Evolutionary conservation across 2,113 vertebrate genomes (phyloP), one percentile per base, ranked within the genome.

Genomic region (Baryphthengus martii): DNA sequence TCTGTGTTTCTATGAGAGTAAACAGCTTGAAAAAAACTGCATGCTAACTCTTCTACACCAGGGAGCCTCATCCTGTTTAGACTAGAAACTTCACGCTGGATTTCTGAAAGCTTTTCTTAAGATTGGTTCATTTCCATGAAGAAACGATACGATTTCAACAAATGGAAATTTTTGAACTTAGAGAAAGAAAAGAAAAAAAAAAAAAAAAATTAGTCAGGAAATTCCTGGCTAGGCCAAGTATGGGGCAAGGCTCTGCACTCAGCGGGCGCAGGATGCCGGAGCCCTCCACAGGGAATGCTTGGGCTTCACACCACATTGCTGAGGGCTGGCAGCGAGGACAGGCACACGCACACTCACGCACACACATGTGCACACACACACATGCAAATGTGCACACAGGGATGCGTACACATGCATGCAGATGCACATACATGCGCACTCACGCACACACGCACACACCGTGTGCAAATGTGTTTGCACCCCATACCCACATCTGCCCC

Each of bases 51-150:
- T 52, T 66, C 88, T 45, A 68, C 95, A 89, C 94, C 93, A 90
- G 95, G 90, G 85, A 93, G 83, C 75, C 85, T 79, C 95, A 83
- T 94, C 95, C 90, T 92, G 95, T 85, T 93, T 88, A 74, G 92
- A 78, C 82, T 28, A 84, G 90, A 94, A 90, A 84, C 88, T 71
- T 71, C 65, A 50, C 1, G 0, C 62, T 2, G 28, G 40, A 76
- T 82, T 93, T 74, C 90, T 93, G 88, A 75, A 87, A 88, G 75
- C 75, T 37, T 53, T 72, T 58, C 85, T 91, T 58, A 25, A 59
- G 89, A 81, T 33, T 80, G 80, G 68, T 86, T 95, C 73, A 25
- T 81, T 93, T 82, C 73, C 77, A 37, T 11, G 55, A 76, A 92
- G 79, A 83, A 88, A 86, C 0, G 7, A n/a, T 62, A 42, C 0